phyloP scores from a whole-genome alignment of 2,888 invertebrate species.

The Acanthosepion esculentum region DNA sequence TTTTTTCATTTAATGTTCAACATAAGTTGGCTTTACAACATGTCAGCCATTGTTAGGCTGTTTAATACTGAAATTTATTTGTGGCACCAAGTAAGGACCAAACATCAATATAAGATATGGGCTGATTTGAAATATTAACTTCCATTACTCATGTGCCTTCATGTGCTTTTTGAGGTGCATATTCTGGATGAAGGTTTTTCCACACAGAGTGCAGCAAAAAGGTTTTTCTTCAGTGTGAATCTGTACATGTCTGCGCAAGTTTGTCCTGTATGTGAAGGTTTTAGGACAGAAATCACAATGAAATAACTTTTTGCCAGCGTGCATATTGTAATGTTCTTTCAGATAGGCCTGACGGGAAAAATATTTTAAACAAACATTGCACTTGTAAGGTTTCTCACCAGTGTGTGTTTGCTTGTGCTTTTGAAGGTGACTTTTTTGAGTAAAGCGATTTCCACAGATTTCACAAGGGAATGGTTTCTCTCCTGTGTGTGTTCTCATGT shows the following conservation, averaged over 20 bases:
- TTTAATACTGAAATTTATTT: too few relatives aligned
- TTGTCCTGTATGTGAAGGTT: not conserved
- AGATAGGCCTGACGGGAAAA: not conserved
- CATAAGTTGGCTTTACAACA: too few relatives aligned
- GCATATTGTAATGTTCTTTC: not conserved
- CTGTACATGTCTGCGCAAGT: not conserved
- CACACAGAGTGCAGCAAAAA: conserved; percentile 42
- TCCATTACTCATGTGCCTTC: not conserved
- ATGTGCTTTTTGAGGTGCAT: conserved; percentile 47
- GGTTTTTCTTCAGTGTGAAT: conserved; percentile 41
- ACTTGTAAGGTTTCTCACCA: not conserved
- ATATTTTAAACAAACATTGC: not conserved
- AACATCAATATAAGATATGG: too few relatives aligned
- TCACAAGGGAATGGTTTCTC: conserved; percentile 37
- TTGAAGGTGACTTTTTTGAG: not conserved
- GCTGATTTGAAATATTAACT: not conserved
- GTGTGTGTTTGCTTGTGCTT: not conserved
- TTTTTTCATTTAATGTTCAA: too few relatives aligned
- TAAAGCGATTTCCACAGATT: conserved; percentile 6
- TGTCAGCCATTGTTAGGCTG: too few relatives aligned
- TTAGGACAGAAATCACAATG: conserved; percentile 24
- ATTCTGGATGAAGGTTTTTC: conserved; percentile 44
- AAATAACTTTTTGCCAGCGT: conserved; percentile 23
- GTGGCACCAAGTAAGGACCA: too few relatives aligned
- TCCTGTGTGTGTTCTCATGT: not conserved